phyloP scores from a whole-genome alignment of 23 tunicate species.

The Trididemnum clinides region DNA sequence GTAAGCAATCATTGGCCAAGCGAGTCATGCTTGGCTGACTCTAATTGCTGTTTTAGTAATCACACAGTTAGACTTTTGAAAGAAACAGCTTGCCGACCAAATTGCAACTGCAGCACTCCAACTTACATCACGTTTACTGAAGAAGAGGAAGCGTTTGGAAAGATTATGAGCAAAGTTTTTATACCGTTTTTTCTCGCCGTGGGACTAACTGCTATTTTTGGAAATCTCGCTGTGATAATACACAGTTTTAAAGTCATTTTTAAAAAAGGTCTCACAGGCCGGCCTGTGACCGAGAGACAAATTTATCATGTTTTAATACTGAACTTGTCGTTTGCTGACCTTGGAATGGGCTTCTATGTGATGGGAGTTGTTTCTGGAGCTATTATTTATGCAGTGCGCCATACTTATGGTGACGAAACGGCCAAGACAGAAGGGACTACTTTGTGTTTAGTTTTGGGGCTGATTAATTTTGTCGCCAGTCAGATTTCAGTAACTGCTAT shows the following conservation, averaged over 20 bases:
- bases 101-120: neutral
- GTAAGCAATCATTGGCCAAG: too few species aligned
- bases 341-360: constrained; percentile 21
- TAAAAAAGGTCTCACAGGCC: neutral
- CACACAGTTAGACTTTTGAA: neutral
- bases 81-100: neutral
- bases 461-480: constrained; percentile 18
- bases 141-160: constrained; percentile 12
- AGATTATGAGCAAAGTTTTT: neutral
- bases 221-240: constrained; percentile 17
- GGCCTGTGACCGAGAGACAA: neutral
- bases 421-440: neutral
- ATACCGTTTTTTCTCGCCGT: neutral
- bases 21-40: neutral
- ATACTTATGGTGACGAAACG: neutral
- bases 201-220: constrained; percentile 9
- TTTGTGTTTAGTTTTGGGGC: neutral
- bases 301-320: constrained; percentile 13
- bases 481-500: constrained; percentile 34
- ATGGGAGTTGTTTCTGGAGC: neutral
- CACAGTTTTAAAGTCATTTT: neutral
- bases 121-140: neutral
- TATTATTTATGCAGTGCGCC: neutral
- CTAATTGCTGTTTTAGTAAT: neutral
- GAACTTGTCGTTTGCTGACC: constrained; percentile 6